phyloP scores from a whole-genome alignment of 2,888 invertebrate species.

The Tenthredo notha region DNA sequence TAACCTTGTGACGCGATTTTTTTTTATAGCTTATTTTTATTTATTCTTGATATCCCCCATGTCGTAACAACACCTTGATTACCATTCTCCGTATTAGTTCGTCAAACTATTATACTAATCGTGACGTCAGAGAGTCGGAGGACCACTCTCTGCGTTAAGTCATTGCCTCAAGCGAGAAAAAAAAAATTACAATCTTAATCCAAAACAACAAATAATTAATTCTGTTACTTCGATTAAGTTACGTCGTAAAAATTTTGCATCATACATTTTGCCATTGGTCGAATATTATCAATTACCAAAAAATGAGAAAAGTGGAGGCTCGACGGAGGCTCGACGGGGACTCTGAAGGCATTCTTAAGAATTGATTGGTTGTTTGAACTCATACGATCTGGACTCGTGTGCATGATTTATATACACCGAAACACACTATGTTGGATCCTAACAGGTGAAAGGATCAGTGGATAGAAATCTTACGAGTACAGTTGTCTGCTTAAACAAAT shows the following conservation, averaged over 20 bases:
- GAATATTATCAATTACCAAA: background rate
- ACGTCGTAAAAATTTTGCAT: background rate
- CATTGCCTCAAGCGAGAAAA: background rate
- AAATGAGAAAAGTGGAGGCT: background rate
- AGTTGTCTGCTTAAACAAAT: conserved; percentile 20
- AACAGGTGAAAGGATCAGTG: conserved; percentile 31
- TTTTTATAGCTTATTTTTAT: background rate
- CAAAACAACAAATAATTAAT: background rate
- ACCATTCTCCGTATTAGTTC: background rate
- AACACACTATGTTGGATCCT: background rate
- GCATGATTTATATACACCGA: background rate
- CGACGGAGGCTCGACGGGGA: conserved; percentile 14
- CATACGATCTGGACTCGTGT: background rate
- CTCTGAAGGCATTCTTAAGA: background rate
- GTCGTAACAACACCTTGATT: background rate
- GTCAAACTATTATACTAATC: background rate
- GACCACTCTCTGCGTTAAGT: background rate
- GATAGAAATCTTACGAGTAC: background rate
- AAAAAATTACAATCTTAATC: background rate
- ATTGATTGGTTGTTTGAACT: conserved; percentile 27
- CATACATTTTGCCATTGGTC: background rate
- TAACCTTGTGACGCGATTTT: background rate
- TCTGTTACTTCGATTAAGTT: background rate
- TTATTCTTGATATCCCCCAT: background rate
- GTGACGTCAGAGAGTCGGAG: background rate